These are phyloP conservation scores for Apostichopus leukothele DNA, from an alignment of 53 echinoderm and acorn worm genomes.

Conservation along the genomic window DNA sequence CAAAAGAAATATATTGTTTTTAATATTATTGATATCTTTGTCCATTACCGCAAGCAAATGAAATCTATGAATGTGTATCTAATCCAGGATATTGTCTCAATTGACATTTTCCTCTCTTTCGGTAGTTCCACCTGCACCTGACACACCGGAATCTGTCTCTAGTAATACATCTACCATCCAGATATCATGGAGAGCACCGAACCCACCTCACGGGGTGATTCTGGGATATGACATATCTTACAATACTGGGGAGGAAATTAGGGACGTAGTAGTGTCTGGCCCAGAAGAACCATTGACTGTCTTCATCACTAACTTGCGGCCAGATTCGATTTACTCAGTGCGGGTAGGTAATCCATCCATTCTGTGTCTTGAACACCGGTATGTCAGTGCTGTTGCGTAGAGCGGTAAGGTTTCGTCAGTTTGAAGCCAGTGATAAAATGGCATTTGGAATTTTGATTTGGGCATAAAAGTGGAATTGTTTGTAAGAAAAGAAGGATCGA, in stretches of 20 bases:
- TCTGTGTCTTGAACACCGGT: not conserved
- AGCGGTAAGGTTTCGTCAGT: too few species aligned
- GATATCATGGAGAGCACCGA: conserved; percentile 64
- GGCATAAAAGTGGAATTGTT: too few species aligned
- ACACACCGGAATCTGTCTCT: not conserved
- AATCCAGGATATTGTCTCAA: too few species aligned
- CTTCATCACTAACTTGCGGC: not conserved
- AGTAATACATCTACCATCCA: conserved; percentile 56
- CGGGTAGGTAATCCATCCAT: conserved; percentile 4
- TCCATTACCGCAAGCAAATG: too few species aligned
- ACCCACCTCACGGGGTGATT: conserved; percentile 69
- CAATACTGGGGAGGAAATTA: not conserved
- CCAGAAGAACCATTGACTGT: not conserved
- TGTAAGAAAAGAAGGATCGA: too few species aligned
- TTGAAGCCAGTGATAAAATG: too few species aligned
- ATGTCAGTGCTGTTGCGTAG: too few species aligned
- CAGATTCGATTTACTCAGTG: conserved; percentile 50
- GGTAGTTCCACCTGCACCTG: conserved; percentile 60
- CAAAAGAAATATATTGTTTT: too few species aligned
- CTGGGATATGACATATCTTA: conserved; percentile 64
- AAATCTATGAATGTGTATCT: too few species aligned
- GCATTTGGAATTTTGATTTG: too few species aligned
- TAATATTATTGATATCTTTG: too few species aligned
- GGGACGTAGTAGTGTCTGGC: not conserved
- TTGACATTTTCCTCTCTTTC: not conserved